Evolutionary conservation across 2,113 vertebrate species (phyloP), one percentile per base, ranked within the genome.

Genomic region (Aleadryas rufinucha): DNA sequence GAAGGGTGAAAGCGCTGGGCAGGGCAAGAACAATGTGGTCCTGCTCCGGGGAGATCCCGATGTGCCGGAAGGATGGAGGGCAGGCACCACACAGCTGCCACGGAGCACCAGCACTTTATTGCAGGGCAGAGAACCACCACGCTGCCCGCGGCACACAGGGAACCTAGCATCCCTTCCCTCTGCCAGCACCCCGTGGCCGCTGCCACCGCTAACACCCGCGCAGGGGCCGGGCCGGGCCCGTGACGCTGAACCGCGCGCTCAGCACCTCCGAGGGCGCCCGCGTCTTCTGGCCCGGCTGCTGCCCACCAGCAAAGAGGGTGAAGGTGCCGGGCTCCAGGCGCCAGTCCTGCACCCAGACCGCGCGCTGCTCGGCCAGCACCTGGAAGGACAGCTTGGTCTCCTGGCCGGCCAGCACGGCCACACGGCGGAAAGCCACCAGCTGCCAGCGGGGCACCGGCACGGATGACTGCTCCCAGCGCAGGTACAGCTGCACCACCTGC

Each of bases 401-500:
- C 42, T 0, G 45, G 63, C 94, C 74, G 0, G 69, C 59, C 11
- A 26, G 85, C 44, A 97, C 18, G 0, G 87, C 71, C 83, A 96
- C 88, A 0, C 97, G 96, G 22, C 37, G 93, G 92, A 97, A 97
- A 72, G 94, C 97, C 72, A 97, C 97, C 87, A 98, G 90, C 87
- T 98, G 97, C 97, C 97, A 97, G 49, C 33, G 97, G 0, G 97
- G 97, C 78, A 97, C 90, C 0, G 94, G 97, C 74, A 97, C 90
- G 0, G 97, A 96, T 0, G 97, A 70, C 59, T 92, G 70, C n/a
- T 91, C 95, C 97, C 97, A 97, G 21, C 83, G 94, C 82, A 97
- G 93, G 83, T 98, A 98, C 41, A 98, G 95, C 94, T 98, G 97
- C 64, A 96, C 97, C 91, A 98, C 97, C 97, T 98, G 90, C 33